Evolutionary conservation across 2,113 vertebrate species (phyloP).

Genomic region (Toxostoma redivivum): DNA sequence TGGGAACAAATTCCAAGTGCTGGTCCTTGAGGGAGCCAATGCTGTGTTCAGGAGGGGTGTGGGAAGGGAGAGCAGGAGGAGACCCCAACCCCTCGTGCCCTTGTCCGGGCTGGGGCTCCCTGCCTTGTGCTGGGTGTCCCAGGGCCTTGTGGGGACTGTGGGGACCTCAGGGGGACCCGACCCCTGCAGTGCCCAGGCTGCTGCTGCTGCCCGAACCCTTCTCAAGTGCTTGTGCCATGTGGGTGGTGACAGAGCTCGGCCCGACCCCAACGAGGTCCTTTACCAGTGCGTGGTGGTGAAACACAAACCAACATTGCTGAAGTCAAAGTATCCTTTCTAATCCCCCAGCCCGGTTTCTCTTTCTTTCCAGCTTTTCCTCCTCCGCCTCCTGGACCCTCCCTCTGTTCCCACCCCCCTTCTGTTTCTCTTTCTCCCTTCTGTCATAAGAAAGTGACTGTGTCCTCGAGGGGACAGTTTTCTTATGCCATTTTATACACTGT

Average conservation of each 20-base stretch:
- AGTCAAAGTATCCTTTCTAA: constrained; percentile 56
- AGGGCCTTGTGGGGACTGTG: not conserved
- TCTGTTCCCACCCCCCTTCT: constrained; percentile 44
- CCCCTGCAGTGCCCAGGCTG: constrained; percentile 18
- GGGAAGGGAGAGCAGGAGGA: not conserved
- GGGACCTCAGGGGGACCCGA: not conserved
- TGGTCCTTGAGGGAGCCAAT: not conserved
- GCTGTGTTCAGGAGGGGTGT: accelerated
- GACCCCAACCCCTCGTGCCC: not conserved
- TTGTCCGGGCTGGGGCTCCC: not conserved
- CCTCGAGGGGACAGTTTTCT: constrained; percentile 73
- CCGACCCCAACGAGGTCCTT: constrained; percentile 1
- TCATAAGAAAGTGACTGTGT: constrained; percentile 71
- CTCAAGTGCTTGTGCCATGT: constrained; percentile 48
- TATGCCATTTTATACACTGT: constrained; percentile 83
- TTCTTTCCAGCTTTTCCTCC: constrained; percentile 43
- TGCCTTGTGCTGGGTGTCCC: not conserved
- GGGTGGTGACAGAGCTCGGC: constrained; percentile 38
- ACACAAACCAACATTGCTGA: constrained; percentile 22
- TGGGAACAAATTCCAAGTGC: accelerated
- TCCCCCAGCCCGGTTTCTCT: constrained; percentile 20
- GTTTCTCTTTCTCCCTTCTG: constrained; percentile 58
- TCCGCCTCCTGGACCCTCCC: not conserved
- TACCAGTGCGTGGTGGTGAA: constrained; percentile 20
- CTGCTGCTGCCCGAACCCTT: constrained; percentile 63